Conservation (phyloP, 2,888 invertebrate genomes). For the Netelia virgata region DNA sequence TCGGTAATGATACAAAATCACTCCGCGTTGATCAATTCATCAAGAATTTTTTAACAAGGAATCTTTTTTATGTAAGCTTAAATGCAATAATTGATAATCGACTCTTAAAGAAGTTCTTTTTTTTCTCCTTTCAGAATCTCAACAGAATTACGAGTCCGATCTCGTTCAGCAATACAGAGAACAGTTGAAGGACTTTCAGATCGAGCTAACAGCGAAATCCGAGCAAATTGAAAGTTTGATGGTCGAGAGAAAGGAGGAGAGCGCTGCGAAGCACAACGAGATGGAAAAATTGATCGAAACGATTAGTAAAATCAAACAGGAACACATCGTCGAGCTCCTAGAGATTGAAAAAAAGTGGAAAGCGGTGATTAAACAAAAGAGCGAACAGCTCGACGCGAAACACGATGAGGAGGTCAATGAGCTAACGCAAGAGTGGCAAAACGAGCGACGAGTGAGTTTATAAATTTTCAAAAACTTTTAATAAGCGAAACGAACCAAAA, state of each 20-base stretch:
- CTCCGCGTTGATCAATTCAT: no score
- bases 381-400: constrained; percentile 77
- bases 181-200: constrained; percentile 81
- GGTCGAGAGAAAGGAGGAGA: constrained; percentile 75
- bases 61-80: no score
- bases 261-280: constrained; percentile 76
- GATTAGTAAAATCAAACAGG: constrained; percentile 75
- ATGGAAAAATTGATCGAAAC: constrained; percentile 74
- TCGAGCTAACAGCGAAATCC: constrained; percentile 81
- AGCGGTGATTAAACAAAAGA: constrained; percentile 77
- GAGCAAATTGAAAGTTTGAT: constrained; percentile 81
- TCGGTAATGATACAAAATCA: constrained; percentile 74
- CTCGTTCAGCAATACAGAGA: constrained; percentile 82
- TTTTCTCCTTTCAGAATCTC: constrained; percentile 76
- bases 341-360: constrained; percentile 83
- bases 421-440: constrained; percentile 83
- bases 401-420: constrained; percentile 80
- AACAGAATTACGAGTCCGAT: constrained; percentile 81
- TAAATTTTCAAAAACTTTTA: constrained; percentile 65
- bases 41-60: no score
- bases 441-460: constrained; percentile 82
- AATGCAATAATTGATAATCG: background rate
- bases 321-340: constrained; percentile 79
- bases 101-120: background rate
- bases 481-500: constrained; percentile 30